Evolutionary conservation across 1,140 invertebrate species (phyloP), one percentile per base, ranked within the genome.

Genomic region (fruit fly (Drosophila melanogaster)): DNA sequence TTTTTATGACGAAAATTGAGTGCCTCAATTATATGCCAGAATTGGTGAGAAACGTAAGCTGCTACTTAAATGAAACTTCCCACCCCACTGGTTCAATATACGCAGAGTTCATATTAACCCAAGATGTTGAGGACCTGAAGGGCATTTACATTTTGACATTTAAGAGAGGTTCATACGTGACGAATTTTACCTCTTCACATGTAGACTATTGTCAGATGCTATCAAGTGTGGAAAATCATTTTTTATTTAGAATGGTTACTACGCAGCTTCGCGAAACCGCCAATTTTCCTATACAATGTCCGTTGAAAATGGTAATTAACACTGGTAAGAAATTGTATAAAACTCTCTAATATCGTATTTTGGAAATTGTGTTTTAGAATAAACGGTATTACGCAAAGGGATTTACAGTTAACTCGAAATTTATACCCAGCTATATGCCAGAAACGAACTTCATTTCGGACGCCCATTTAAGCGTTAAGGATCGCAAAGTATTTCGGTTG

Each of bases 281-380:
- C 0, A 79, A 79, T 41, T 72, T 72, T 19, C 74, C 74, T 1
- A 3, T 72, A 10, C 12, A 66, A 5, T 79, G 74, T 35, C 75
- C 75, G 3, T 62, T 75, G 1, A 69, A 62, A 43, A 76, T 17
- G 54, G 75, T 75, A 17, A 19, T n/a, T 19, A 40, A 35, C 14
- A 33, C 1, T 7, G 15, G 2, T 51, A 8, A 12, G 19, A 40
- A 11, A 56, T 6, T 26, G 22, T 37, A 2, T 14, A 49, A 2
- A 3, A 37, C 14, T 3, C 0, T 8, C 15, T 11, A 5, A 33
- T 22, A 12, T 8, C 30, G 0, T 22, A 22, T 7, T 33, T 30
- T n/a, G 5, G 4, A 15, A 14, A 24, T 4, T 37, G 8, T 54
- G 3, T 26, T 40, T 12, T 3, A 60, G 58, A 60, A 60, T n/a